These are phyloP conservation scores for Orius insidiosus DNA, from an alignment of 1,140 invertebrate species.

Conservation along the genomic window DNA sequence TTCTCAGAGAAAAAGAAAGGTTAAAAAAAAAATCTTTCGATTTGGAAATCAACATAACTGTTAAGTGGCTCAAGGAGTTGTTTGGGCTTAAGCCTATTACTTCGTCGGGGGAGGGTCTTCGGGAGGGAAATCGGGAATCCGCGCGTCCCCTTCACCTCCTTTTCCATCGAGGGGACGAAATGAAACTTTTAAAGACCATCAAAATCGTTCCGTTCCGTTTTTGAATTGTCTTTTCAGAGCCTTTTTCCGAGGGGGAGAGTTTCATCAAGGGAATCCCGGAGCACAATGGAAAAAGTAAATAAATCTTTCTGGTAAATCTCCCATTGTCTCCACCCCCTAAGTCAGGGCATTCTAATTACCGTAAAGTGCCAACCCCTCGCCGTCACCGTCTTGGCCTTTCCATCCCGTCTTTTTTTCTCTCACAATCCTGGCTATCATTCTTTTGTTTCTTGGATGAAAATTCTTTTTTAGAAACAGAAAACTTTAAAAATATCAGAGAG, in stretches of 20 bases:
- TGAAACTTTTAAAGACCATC: conserved; percentile 17
- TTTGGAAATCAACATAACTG: conserved; percentile 9
- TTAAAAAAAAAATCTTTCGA: no score
- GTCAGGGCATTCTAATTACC: conserved; percentile 4
- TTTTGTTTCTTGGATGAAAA: no score
- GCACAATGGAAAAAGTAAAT: conserved; percentile 8
- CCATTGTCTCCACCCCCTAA: conserved; percentile 3
- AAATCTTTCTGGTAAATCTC: conserved; percentile 11
- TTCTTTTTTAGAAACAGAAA: no score
- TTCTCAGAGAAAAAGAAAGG: no score
- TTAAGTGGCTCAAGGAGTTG: conserved; percentile 9
- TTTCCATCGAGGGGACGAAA: conserved; percentile 1
- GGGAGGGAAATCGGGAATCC: conserved; percentile 4
- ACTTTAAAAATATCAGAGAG: no score
- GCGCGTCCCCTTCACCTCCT: not conserved
- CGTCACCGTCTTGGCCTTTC: no score
- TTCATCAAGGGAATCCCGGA: conserved; percentile 9
- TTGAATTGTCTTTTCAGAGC: conserved; percentile 9
- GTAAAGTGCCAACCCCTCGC: conserved; percentile 3
- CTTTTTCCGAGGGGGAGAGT: conserved; percentile 4
- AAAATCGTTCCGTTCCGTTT: conserved; percentile 16
- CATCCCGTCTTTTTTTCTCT: no score
- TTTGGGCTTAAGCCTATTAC: conserved; percentile 9
- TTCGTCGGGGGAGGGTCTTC: not conserved
- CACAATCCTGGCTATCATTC: no score